Base-by-base conservation (phyloP, 2,797 vertebrate species). In the Sebastes aleutianus region DNA sequence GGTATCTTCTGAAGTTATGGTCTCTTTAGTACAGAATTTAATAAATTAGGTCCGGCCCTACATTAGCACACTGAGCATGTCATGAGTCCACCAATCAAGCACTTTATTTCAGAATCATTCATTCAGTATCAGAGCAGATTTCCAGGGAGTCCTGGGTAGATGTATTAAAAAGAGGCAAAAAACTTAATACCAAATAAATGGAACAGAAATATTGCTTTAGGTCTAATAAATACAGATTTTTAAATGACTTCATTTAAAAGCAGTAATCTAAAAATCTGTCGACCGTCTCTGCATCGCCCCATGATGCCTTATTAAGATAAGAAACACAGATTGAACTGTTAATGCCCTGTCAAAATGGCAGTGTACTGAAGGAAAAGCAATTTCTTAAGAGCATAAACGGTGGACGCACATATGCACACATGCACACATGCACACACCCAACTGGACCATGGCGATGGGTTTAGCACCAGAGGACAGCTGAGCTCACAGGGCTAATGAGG, bases 401-500 rank as follows among this genome's bases (percentile, higher is more conserved):
- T 53, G 31, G 22, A 34, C 22, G 12, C 61, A 12, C 29, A 29
- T 36, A 34, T 63, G n/a, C 61, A 12, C 29, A 29, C 27, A 66
- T 47, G n/a, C 82, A 71, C 71, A 80, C 80, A 66, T 47, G 24
- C 81, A 72, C 71, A 80, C 80, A 85, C 77, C 79, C 26, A 77
- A 36, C 6, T 81, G 65, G 63, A 85, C 65, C 65, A 61, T 56
- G 34, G 50, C 36, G 43, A 73, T 57, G 77, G 79, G 82, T 86
- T 84, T 79, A 89, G 82, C 84, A 85, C 65, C 67, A 68, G 83
- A 65, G 81, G 85, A 91, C 87, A 88, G 88, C 86, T 89, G 88
- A 89, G 87, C 82, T 85, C 86, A 87, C 79, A 56, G 6, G 82
- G 87, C 85, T 91, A 90, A 93, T 92, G 86, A 92, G 90, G 82